phyloP scores from a whole-genome alignment of 2,113 vertebrate species.

The Barbus barbus region DNA sequence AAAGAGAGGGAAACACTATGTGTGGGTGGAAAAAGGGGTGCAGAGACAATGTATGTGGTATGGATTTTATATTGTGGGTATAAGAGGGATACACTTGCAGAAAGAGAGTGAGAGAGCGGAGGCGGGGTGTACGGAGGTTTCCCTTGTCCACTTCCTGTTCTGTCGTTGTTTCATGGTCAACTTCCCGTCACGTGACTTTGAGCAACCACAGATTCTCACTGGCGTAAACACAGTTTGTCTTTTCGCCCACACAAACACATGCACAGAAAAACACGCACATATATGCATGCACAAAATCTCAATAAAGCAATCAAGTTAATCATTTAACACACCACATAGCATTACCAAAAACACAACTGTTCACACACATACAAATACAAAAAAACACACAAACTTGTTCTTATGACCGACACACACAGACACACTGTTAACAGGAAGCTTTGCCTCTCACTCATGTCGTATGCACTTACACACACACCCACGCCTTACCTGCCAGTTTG shows the following conservation, averaged over 20 bases:
- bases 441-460: constrained; percentile 46
- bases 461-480: constrained; percentile 50
- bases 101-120: constrained; percentile 47
- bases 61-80: constrained; percentile 48
- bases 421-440: constrained; percentile 57
- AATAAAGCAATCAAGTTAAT: no score
- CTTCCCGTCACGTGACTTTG: constrained; percentile 53
- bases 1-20: constrained; percentile 49
- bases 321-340: neutral
- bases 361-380: neutral
- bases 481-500: constrained; percentile 51
- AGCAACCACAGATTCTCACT: constrained; percentile 40
- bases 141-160: constrained; percentile 60
- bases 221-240: constrained; percentile 42
- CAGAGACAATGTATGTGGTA: constrained; percentile 33
- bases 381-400: constrained; percentile 3
- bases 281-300: neutral
- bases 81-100: constrained; percentile 33
- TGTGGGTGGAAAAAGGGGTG: constrained; percentile 44
- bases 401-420: constrained; percentile 15
- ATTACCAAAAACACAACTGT: constrained; percentile 33
- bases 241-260: constrained; percentile 43
- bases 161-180: constrained; percentile 48
- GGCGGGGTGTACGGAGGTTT: constrained; percentile 60
- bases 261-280: constrained; percentile 27